phyloP scores from a whole-genome alignment of 2,888 invertebrate genomes.

The Brenthis daphne region DNA sequence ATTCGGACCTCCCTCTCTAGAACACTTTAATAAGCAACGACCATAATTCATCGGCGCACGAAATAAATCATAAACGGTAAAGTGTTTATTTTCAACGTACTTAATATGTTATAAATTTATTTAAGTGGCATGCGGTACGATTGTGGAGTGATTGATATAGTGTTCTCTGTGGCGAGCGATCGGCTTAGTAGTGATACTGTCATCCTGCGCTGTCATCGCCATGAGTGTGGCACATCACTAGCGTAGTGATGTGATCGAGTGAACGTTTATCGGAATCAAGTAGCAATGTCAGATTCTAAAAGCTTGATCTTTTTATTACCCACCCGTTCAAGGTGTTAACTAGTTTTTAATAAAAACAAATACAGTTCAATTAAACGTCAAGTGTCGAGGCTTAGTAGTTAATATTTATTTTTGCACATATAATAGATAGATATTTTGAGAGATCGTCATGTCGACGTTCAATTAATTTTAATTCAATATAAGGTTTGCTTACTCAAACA shows the following conservation, averaged over 20 bases:
- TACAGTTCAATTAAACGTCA: constrained; percentile 41
- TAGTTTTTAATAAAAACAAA: constrained; percentile 44
- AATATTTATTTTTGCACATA: constrained; percentile 35
- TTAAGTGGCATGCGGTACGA: constrained; percentile 78
- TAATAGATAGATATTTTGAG: constrained; percentile 22
- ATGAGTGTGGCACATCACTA: constrained; percentile 37
- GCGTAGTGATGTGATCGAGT: constrained; percentile 50
- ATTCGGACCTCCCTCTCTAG: constrained; percentile 65
- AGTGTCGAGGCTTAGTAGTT: constrained; percentile 33
- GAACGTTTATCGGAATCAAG: constrained; percentile 50
- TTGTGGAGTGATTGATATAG: constrained; percentile 80
- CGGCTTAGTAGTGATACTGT: constrained; percentile 68
- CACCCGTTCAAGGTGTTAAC: constrained; percentile 48
- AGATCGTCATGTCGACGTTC: constrained; percentile 21
- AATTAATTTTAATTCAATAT: constrained; percentile 22
- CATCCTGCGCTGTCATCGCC: constrained; percentile 50
- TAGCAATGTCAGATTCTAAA: constrained; percentile 54
- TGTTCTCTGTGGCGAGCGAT: constrained; percentile 66
- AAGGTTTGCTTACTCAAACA: neutral
- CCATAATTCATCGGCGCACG: constrained; percentile 75
- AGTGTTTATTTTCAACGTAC: constrained; percentile 81
- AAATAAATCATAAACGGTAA: constrained; percentile 80
- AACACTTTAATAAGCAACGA: constrained; percentile 66
- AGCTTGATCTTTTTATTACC: constrained; percentile 62
- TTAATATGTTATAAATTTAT: constrained; percentile 82